phyloP scores from a whole-genome alignment of 2,888 invertebrate genomes.

The Scaptomyza caliginosa region DNA sequence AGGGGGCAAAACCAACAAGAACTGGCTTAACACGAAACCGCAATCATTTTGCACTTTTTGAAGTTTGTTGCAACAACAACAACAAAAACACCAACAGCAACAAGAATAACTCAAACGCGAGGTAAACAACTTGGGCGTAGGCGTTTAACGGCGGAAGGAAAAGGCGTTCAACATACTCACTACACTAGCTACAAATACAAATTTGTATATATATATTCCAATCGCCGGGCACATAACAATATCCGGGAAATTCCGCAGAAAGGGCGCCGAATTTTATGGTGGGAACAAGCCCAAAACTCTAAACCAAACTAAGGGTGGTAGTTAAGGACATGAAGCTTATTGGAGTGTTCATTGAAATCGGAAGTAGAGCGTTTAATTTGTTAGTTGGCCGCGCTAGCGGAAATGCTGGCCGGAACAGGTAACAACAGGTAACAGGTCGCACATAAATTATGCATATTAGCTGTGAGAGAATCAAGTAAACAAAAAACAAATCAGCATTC shows the following conservation, averaged over 20 bases:
- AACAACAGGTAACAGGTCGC: slow-evolving; percentile 48
- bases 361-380: slow-evolving; percentile 69
- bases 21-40: slow-evolving; percentile 66
- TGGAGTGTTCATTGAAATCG: slow-evolving; percentile 46
- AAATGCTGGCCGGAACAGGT: slow-evolving; percentile 24
- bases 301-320: slow-evolving; percentile 15
- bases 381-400: slow-evolving; percentile 28
- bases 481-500: slow-evolving; percentile 3
- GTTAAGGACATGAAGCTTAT: slow-evolving; percentile 43
- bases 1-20: slow-evolving; percentile 2
- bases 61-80: slow-evolving; percentile 32
- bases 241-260: slow-evolving; percentile 73
- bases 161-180: slow-evolving; percentile 58
- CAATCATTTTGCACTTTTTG: slow-evolving; percentile 79
- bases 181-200: slow-evolving; percentile 5
- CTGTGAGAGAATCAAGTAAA: neutral
- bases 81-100: slow-evolving; percentile 25
- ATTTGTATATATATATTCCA: slow-evolving; percentile 12
- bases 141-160: slow-evolving; percentile 76
- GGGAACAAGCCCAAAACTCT: slow-evolving; percentile 53
- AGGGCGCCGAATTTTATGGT: slow-evolving; percentile 51
- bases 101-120: slow-evolving; percentile 2
- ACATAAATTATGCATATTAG: slow-evolving; percentile 36
- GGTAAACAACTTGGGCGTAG: slow-evolving; percentile 35
- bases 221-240: slow-evolving; percentile 61